Evolutionary conservation across 2,113 vertebrate species (phyloP).

Genomic region (Cacatua alba): DNA sequence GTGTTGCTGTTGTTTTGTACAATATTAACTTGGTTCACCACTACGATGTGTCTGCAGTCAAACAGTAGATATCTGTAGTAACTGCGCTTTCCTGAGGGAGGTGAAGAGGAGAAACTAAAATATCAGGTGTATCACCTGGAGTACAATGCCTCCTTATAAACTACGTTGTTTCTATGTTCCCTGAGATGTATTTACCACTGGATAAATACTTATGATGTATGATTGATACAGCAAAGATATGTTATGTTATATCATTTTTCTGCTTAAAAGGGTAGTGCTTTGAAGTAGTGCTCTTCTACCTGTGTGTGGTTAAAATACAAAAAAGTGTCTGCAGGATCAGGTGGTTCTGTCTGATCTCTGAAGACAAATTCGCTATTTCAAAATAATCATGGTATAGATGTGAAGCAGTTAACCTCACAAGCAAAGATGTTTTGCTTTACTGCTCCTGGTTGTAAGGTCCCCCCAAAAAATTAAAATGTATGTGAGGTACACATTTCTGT

Average conservation of each 20-base stretch:
- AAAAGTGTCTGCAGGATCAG: neutral
- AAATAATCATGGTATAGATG: neutral
- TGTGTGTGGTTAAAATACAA: neutral
- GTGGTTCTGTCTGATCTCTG: neutral
- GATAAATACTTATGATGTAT: neutral
- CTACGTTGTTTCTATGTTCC: neutral
- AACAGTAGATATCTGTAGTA: neutral
- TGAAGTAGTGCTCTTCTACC: neutral
- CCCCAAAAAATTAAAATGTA: neutral
- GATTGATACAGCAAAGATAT: neutral
- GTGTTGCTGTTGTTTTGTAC: neutral
- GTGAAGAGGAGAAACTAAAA: neutral
- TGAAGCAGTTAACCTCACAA: neutral
- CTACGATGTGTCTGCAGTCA: neutral
- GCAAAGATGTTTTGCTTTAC: neutral
- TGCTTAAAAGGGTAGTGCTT: neutral
- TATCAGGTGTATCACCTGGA: neutral
- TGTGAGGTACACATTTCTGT: neutral
- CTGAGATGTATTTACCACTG: neutral
- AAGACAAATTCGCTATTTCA: neutral
- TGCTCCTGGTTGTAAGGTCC: neutral
- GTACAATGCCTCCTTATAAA: neutral
- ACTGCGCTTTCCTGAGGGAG: neutral
- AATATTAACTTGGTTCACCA: neutral
- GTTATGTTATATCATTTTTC: neutral